Evolutionary conservation across 2,797 vertebrate genomes (phyloP), one percentile per base, ranked within the genome.

Genomic region (Poecilia gillii): DNA sequence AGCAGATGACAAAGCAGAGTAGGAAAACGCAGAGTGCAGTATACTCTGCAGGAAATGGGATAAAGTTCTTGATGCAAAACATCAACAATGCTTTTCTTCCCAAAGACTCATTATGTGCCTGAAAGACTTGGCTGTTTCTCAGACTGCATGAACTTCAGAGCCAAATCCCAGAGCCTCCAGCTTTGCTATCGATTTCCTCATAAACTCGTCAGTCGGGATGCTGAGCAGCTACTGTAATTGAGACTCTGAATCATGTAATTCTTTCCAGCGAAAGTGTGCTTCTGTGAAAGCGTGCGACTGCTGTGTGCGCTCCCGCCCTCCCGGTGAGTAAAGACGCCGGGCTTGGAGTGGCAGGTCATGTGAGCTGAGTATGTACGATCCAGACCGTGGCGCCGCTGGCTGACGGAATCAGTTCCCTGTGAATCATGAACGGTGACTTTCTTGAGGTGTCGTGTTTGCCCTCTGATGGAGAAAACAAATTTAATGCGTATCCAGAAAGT

Each of bases 371-470:
- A 28, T 28, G 39, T 71, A 43, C 76, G 36, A 81, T 85, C 88
- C 82, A 82, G 74, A 84, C 18, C 49, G 55, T 64, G 81, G 89
- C 77, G 75, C 77, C 77, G 79, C 77, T 80, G 79, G 79, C 81
- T 85, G 87, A 88, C 85, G 49, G 85, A 78, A 88, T 84, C 73
- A 73, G 71, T 71, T 89, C 83, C 78, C 77, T 9, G 80, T 88
- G 91, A 90, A 85, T 91, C 88, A 84, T 3, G 55, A 49, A 82
- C 46, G 51, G 33, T 28, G 77, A 84, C 79, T 77, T 68, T 75
- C 7, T 11, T 23, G 3, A 70, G 33, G 77, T 79, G 84, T 88
- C 72, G 75, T 45, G 43, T 66, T 72, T 72, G 71, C 73, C 76
- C 66, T 75, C 55, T 55, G 72, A 84, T 66, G 78, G 73, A 31